phyloP scores from a whole-genome alignment of 2,888 invertebrate genomes.

The Xestobium rufovillosum region DNA sequence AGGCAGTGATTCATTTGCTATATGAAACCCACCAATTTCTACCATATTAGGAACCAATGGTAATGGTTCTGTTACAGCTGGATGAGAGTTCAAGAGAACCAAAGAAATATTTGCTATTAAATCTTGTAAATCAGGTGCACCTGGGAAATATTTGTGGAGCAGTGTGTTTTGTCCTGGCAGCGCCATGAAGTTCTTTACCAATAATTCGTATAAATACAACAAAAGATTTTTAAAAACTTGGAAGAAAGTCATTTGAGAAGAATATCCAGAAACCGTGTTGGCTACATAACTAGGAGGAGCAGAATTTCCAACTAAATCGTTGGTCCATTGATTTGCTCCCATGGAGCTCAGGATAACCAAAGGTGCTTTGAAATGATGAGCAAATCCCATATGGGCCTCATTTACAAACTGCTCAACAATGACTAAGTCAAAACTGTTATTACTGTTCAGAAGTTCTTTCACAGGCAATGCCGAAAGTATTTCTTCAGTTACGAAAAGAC shows the following conservation, averaged over 20 bases:
- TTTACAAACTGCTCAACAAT: slow-evolving; percentile 45
- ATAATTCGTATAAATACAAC: slow-evolving; percentile 7
- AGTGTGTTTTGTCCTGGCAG: slow-evolving; percentile 17
- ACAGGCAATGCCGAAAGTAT: slow-evolving; percentile 29
- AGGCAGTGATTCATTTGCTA: not conserved
- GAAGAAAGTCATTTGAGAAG: slow-evolving; percentile 24
- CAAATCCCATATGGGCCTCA: slow-evolving; percentile 43
- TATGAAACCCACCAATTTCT: slow-evolving; percentile 35
- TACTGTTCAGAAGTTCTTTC: slow-evolving; percentile 31
- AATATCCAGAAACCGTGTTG: slow-evolving; percentile 17
- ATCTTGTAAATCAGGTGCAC: slow-evolving; percentile 17
- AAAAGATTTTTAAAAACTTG: slow-evolving; percentile 24
- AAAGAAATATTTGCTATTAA: slow-evolving; percentile 21
- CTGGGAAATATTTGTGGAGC: slow-evolving; percentile 19
- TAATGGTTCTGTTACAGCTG: slow-evolving; percentile 41
- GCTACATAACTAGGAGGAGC: slow-evolving; percentile 44
- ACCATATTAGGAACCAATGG: slow-evolving; percentile 47
- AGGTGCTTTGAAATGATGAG: slow-evolving; percentile 37
- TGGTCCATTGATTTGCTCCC: slow-evolving; percentile 43
- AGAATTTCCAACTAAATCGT: slow-evolving; percentile 45
- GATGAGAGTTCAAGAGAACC: slow-evolving; percentile 22
- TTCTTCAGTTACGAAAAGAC: too few relatives aligned
- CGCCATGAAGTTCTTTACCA: slow-evolving; percentile 11
- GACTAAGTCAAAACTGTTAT: slow-evolving; percentile 39
- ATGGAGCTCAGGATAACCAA: slow-evolving; percentile 41